A percentile compares a stretch with the other conserved stretches of the same genome.
Conservation (phyloP, 2,113 vertebrate species). For the Ascaphus truei region DNA sequence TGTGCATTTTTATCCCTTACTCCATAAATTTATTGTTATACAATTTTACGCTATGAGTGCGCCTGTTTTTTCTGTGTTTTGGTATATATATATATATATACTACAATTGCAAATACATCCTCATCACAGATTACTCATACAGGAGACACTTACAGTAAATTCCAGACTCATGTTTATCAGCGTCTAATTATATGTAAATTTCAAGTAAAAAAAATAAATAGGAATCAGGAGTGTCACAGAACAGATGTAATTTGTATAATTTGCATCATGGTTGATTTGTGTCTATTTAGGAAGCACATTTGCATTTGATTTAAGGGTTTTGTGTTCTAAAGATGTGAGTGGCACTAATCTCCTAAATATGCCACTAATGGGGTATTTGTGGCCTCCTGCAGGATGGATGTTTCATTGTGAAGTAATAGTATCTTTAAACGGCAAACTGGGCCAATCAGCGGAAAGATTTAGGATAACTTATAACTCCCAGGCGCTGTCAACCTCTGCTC, state of each 20-base stretch:
- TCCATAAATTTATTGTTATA: too few relatives aligned
- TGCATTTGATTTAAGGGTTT: conserved; percentile 14
- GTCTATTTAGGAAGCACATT: conserved; percentile 24
- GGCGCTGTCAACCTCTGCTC: background rate
- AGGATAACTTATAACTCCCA: too few relatives aligned
- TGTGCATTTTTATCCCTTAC: too few relatives aligned
- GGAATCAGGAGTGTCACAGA: conserved; percentile 4
- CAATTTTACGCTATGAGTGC: too few relatives aligned
- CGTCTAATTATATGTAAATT: conserved; percentile 19
- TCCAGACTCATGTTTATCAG: conserved; percentile 9
- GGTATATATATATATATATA: too few relatives aligned
- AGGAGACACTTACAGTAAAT: conserved; percentile 15
- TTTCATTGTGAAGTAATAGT: background rate
- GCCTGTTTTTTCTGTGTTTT: too few relatives aligned
- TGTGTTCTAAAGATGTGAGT: background rate
- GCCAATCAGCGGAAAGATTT: too few relatives aligned
- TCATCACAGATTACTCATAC: background rate
- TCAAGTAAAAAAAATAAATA: background rate
- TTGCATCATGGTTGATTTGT: conserved; percentile 28
- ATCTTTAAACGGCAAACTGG: background rate
- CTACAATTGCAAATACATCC: too few relatives aligned
- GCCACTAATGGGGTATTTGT: background rate
- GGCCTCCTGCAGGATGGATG: background rate
- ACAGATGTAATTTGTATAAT: conserved; percentile 18
- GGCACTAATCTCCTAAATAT: background rate